A percentile compares a stretch with the other conserved stretches of the same genome.
Evolutionary conservation across 2,113 vertebrate genomes (phyloP).

Genomic region (Urocolius indicus): DNA sequence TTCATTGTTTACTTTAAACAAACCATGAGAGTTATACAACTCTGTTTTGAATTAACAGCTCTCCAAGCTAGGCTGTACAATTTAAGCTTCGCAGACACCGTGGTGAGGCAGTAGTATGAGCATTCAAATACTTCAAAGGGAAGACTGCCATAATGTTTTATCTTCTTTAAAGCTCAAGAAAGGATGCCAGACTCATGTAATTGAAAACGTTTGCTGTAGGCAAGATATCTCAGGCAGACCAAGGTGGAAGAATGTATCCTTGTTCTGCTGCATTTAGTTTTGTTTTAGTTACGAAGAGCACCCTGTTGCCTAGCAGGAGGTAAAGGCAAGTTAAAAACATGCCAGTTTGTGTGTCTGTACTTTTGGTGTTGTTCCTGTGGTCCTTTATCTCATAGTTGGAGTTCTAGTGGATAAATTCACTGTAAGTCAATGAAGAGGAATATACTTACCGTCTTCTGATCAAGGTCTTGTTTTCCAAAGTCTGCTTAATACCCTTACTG

Average conservation of each 20-base stretch:
- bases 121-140: background rate
- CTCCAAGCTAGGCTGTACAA: background rate
- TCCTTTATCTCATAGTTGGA: background rate
- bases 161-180: background rate
- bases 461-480: background rate
- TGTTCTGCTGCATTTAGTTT: background rate
- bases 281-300: background rate
- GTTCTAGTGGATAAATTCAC: background rate
- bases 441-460: background rate
- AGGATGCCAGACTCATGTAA: background rate
- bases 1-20: slow-evolving; percentile 26
- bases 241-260: background rate
- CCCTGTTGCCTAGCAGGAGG: background rate
- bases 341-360: background rate
- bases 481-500: background rate
- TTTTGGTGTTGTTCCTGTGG: background rate
- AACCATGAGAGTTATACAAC: background rate
- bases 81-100: background rate
- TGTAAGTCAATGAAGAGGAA: background rate
- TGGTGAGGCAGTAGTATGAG: background rate
- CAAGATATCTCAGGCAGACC: background rate
- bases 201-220: background rate
- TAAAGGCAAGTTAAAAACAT: background rate
- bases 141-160: background rate
- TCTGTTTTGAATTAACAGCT: slow-evolving; percentile 54